Evolutionary conservation across 2,113 vertebrate genomes (phyloP), one percentile per base, ranked within the genome.

Genomic region (Halichoeres trimaculatus): DNA sequence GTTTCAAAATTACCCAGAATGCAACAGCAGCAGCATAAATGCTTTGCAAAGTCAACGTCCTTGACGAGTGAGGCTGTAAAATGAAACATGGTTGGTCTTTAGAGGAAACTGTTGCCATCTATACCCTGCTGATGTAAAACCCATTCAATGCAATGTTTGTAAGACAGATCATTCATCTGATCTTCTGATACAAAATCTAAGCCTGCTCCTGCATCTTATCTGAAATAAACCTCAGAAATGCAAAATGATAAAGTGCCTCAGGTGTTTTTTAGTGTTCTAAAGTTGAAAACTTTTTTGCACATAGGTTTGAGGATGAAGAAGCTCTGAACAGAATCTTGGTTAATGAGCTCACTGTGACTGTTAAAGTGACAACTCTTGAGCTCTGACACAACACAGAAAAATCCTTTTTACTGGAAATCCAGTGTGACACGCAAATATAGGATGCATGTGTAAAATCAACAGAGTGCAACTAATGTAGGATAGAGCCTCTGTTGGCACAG

Each of bases 371-470:
- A 52, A 57, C 69, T 69, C 9, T 43, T 7, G 47, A 56, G 38
- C 62, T 36, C 2, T 8, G 35, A 36, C 66, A 47, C 16, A 8
- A 41, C 62, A 63, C 57, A 58, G 19, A 52, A 47, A 63, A 45
- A 45, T 45, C n/a, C 41, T 2, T 26, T 24, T 19, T 35, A 16
- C 48, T 11, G 8, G n/a, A 53, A 51, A 56, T 38, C 3, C 17
- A 12, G n/a, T 60, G 17, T 43, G 55, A 38, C 43, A 78, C 64
- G 45, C 5, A 48, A 41, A 53, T 22, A 62, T n/a, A 38, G 24
- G 59, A 60, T 14, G 30, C 43, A n/a, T 13, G 40, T 43, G 38
- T 57, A 17, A 51, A 74, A 74, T 50, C 67, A 79, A 65, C 63
- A 41, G 14, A 70, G 22, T 43, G 47, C 41, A 79, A 50, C 41